Conservation (phyloP, 2,888 invertebrate genomes). For the Omphaloscelis lunosa region DNA sequence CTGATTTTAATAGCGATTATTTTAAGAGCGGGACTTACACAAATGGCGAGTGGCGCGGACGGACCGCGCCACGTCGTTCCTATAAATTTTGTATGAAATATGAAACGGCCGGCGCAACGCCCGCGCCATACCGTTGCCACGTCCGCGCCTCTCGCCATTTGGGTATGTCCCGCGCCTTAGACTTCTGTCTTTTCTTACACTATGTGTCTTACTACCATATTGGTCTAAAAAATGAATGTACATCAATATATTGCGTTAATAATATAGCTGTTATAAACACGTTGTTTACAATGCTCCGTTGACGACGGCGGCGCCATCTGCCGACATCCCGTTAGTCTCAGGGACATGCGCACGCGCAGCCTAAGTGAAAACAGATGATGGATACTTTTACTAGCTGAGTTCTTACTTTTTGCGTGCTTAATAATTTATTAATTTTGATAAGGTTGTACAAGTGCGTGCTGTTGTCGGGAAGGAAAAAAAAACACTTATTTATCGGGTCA, state of each 20-base stretch:
- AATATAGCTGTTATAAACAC: conserved; percentile 59
- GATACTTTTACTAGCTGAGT: conserved; percentile 53
- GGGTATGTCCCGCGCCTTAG: too few species aligned
- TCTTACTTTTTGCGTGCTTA: conserved; percentile 35
- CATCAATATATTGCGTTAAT: conserved; percentile 57
- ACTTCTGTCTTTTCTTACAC: conserved; percentile 30
- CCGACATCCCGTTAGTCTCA: conserved; percentile 72
- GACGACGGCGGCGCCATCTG: conserved; percentile 62
- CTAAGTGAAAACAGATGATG: conserved; percentile 59
- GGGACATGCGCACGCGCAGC: conserved; percentile 62
- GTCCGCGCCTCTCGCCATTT: too few species aligned
- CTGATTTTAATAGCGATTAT: not conserved
- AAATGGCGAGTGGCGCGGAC: too few species aligned
- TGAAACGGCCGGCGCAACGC: too few species aligned
- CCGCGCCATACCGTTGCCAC: too few species aligned
- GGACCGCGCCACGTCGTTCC: too few species aligned
- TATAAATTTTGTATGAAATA: too few species aligned
- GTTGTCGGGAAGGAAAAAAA: not conserved
- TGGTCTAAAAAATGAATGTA: conserved; percentile 41
- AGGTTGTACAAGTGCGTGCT: conserved; percentile 6
- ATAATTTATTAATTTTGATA: conserved; percentile 27
- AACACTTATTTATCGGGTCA: conserved; percentile 9
- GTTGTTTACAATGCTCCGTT: conserved; percentile 55
- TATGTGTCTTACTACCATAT: conserved; percentile 20
- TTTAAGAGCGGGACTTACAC: too few species aligned